phyloP scores from a whole-genome alignment of 2,113 vertebrate species.

The Mobula birostris region DNA sequence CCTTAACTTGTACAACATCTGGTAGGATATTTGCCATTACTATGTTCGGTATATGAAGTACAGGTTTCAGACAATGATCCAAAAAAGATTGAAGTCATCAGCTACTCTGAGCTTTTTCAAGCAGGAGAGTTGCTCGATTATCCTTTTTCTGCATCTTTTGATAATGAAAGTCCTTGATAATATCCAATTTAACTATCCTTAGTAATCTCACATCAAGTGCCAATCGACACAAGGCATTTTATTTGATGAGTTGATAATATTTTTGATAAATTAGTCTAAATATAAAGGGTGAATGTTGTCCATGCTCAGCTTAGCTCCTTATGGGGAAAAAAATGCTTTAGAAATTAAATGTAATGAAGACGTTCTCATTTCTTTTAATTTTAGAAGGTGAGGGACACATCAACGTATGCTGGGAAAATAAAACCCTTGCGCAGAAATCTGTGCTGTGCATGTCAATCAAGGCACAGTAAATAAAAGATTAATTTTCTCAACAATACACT shows the following conservation, averaged over 20 bases:
- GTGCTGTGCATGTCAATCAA: neutral
- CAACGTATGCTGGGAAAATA: neutral
- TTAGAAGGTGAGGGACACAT: neutral
- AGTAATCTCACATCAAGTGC: conserved; percentile 28
- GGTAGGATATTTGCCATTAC: conserved; percentile 25
- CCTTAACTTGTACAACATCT: conserved; percentile 8
- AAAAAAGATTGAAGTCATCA: conserved; percentile 43
- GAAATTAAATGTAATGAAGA: conserved; percentile 1
- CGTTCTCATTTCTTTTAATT: neutral
- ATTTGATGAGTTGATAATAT: neutral
- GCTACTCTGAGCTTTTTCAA: conserved; percentile 39
- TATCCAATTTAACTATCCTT: neutral
- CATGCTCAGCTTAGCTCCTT: neutral
- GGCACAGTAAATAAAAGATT: neutral
- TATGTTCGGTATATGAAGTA: conserved; percentile 43
- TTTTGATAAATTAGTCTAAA: neutral
- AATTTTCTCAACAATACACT: neutral
- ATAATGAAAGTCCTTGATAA: neutral
- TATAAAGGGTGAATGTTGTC: neutral
- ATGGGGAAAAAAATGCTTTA: neutral
- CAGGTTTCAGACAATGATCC: conserved; percentile 41
- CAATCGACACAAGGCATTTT: neutral
- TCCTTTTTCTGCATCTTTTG: conserved; percentile 33
- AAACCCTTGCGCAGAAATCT: neutral
- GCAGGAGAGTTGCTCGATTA: conserved; percentile 33